Base-by-base conservation (phyloP, 2,888 invertebrate genomes). In the Drosophila engyochracea region DNA sequence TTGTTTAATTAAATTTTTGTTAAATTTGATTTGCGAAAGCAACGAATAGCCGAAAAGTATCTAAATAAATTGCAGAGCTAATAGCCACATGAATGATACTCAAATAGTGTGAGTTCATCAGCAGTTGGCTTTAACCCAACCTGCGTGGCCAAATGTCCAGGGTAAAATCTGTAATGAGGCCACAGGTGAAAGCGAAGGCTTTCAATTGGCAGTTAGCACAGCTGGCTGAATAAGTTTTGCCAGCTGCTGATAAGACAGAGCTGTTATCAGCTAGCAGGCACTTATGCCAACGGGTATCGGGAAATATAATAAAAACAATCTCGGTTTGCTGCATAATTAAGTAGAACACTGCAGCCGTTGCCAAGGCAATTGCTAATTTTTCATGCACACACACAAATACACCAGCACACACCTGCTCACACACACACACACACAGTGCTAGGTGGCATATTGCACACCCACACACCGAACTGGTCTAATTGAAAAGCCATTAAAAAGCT, bases 401-500 rank as follows among this genome's bases (percentile, higher is more conserved):
- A 16, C 14, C 35, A 35, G n/a, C n/a, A 52, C 68, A 16, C 37
- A 52, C 58, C 35, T 54, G 35, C 35, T 12, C 39, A 62, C 35
- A 47, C 51, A 66, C 44, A 55, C 39, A 62, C 37, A 37, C 25
- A n/a, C 57, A 16, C 3, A 10, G 25, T 7, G 12, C 4, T 14
- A 1, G 4, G 47, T 7, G 22, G 22, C 22, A 22, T 22, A 22
- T 7, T 30, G 30, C 52, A 68, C 49, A 35, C 44, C 54, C 41
- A 37, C 19, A 28, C 57, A n/a, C 6, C 16, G 81, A 81, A 74
- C 81, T 83, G 86, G 86, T 85, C 91, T 87, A 91, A 87, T 87
- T 87, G 91, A 91, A 87, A 87, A 91, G 76, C 87, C 87, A 87
- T 87, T 87, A 87, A 87, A 91, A 87, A 91, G 87, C 87, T 87